Percentiles rank a stretch among this genome's conserved stretches.
Evolutionary conservation across 2,888 invertebrate genomes (phyloP).

Genomic region (Catotricha subobsoleta): DNA sequence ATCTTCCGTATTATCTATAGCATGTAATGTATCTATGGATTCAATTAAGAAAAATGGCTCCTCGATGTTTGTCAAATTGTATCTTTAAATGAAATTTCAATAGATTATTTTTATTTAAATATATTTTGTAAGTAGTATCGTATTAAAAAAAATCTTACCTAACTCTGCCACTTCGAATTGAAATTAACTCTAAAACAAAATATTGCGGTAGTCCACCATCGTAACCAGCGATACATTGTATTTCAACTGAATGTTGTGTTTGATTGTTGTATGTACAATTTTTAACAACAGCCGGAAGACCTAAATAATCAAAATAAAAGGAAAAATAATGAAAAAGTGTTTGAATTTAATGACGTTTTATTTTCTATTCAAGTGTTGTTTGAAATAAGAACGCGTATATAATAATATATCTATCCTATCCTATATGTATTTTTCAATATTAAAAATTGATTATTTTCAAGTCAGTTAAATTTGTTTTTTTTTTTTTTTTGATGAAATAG

Average conservation of each 20-base stretch:
- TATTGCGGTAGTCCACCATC: slow-evolving; percentile 78
- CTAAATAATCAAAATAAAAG: slow-evolving; percentile 32
- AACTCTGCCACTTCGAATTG: slow-evolving; percentile 23
- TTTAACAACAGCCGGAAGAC: slow-evolving; percentile 66
- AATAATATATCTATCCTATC: no score
- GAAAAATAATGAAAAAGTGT: neutral
- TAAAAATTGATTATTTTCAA: no score
- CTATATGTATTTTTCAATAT: no score
- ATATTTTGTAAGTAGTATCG: neutral
- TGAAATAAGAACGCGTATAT: no score
- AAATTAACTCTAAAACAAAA: slow-evolving; percentile 63
- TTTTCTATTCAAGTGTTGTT: no score
- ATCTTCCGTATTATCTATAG: slow-evolving; percentile 61
- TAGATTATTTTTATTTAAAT: neutral
- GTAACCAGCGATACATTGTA: slow-evolving; percentile 66
- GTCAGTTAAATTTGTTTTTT: no score
- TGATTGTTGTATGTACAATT: slow-evolving; percentile 75
- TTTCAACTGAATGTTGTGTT: slow-evolving; percentile 64
- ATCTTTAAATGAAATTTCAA: slow-evolving; percentile 16
- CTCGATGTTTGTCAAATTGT: slow-evolving; percentile 27
- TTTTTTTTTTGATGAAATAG: no score
- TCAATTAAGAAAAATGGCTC: slow-evolving; percentile 28
- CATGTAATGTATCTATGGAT: slow-evolving; percentile 40
- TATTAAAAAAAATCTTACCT: slow-evolving; percentile 6
- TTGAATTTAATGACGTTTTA: no score